Conservation (phyloP, 2,797 vertebrate species). For the Acropternis orthonyx region DNA sequence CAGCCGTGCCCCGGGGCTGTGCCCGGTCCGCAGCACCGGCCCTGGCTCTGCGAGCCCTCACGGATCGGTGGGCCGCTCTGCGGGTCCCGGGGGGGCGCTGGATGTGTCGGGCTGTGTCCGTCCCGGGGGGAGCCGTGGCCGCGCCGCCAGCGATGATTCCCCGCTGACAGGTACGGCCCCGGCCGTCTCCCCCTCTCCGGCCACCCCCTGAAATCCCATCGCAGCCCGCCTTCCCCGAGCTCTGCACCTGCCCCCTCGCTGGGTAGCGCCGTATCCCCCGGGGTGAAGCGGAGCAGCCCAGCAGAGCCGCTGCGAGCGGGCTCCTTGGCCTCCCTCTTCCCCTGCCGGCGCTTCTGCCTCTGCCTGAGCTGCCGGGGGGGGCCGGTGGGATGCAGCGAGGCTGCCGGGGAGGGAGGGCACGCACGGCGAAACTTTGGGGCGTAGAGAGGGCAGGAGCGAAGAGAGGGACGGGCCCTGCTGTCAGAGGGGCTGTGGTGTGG, state of each 20-base stretch:
- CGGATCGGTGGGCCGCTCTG: fast-evolving
- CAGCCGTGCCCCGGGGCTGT: fast-evolving
- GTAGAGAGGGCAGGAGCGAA: background rate
- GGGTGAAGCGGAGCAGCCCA: fast-evolving
- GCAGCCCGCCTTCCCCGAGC: background rate
- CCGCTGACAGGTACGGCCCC: background rate
- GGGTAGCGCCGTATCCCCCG: background rate
- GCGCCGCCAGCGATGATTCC: background rate
- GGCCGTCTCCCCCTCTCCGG: fast-evolving
- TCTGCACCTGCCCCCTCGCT: background rate
- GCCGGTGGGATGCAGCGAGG: background rate
- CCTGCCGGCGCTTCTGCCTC: fast-evolving
- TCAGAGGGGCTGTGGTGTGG: background rate
- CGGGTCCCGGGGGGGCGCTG: background rate
- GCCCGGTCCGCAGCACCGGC: fast-evolving
- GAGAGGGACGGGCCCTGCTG: background rate
- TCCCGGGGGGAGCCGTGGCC: background rate
- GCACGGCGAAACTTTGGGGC: no score
- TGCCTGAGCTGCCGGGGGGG: fast-evolving
- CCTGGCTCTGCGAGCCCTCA: fast-evolving
- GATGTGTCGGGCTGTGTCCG: background rate
- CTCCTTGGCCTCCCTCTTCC: background rate
- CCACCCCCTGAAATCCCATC: fast-evolving
- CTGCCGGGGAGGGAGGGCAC: background rate
- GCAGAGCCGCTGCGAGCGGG: background rate